A percentile compares a stretch with the other conserved stretches of the same genome.
phyloP scores from a whole-genome alignment of 92 coral and sea anemone species.

The Porites cylindrica region DNA sequence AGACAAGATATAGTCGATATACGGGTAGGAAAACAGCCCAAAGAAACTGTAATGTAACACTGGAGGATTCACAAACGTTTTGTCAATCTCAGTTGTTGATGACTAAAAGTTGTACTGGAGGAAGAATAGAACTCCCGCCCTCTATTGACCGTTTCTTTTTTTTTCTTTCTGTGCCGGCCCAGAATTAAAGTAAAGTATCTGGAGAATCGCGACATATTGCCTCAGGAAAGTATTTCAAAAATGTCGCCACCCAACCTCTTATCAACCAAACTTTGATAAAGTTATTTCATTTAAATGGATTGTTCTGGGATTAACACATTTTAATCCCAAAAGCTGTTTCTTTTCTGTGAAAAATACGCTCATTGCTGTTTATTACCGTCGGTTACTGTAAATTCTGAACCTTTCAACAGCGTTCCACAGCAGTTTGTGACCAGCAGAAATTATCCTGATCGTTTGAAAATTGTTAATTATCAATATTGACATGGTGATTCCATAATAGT shows the following conservation, averaged over 20 bases:
- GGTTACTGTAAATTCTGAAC: neutral
- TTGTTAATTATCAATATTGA: conserved; percentile 26
- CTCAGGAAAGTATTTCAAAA: conserved; percentile 40
- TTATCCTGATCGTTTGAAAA: neutral
- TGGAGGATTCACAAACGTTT: too few relatives aligned
- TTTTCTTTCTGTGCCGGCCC: conserved; percentile 10
- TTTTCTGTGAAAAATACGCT: conserved; percentile 18
- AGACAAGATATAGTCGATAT: too few relatives aligned
- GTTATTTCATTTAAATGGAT: conserved; percentile 24
- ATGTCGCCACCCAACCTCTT: conserved; percentile 51
- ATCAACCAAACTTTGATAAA: conserved; percentile 24
- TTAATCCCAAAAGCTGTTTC: neutral
- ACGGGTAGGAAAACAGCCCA: too few relatives aligned
- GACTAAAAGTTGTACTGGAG: too few relatives aligned
- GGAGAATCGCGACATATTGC: conserved; percentile 1
- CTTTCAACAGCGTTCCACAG: neutral
- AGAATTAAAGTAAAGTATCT: conserved; percentile 19
- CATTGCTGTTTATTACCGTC: conserved; percentile 1
- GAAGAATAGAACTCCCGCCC: too few relatives aligned
- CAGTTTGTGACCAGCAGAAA: neutral
- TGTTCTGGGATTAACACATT: conserved; percentile 19
- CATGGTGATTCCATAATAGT: conserved; percentile 26
- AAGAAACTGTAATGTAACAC: too few relatives aligned
- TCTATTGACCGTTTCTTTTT: too few relatives aligned
- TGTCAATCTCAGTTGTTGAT: too few relatives aligned